Evolutionary conservation across 2,113 vertebrate species (phyloP).

Genomic region (Corapipo altera): DNA sequence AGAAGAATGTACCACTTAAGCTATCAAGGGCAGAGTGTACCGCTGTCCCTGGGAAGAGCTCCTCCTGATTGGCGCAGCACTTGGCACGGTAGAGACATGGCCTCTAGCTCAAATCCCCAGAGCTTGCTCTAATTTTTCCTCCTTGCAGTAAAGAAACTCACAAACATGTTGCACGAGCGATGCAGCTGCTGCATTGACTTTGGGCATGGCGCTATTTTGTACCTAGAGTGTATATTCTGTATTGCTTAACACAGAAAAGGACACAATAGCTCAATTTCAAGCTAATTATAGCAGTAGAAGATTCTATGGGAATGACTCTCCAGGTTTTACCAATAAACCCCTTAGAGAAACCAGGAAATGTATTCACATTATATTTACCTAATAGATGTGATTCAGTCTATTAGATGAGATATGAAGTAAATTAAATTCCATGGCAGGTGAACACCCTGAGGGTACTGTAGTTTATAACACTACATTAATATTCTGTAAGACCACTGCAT

Average conservation of each 20-base stretch:
- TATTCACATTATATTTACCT: conserved; percentile 78
- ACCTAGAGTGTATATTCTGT: not conserved
- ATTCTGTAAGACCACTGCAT: conserved; percentile 73
- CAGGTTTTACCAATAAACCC: conserved; percentile 63
- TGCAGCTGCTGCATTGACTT: not conserved
- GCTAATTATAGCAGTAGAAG: conserved; percentile 62
- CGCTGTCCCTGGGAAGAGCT: not conserved
- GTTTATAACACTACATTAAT: conserved; percentile 77
- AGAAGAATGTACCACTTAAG: not conserved
- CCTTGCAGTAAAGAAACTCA: not conserved
- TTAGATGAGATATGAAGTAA: conserved; percentile 82
- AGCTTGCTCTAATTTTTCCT: not conserved
- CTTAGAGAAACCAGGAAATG: conserved; percentile 73
- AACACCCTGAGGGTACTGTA: conserved; percentile 73
- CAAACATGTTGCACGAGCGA: not conserved
- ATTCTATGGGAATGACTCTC: conserved; percentile 57
- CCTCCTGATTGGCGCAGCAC: fast-evolving
- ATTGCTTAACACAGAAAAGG: conserved; percentile 27
- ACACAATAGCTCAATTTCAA: conserved; percentile 56
- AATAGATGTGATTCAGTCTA: conserved; percentile 78
- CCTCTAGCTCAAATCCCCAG: not conserved
- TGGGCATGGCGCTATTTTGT: not conserved
- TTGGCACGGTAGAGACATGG: not conserved
- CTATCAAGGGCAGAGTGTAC: not conserved
- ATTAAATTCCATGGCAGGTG: conserved; percentile 81